Base-by-base conservation (phyloP, 2,113 vertebrate species). In the Panthera leo region DNA sequence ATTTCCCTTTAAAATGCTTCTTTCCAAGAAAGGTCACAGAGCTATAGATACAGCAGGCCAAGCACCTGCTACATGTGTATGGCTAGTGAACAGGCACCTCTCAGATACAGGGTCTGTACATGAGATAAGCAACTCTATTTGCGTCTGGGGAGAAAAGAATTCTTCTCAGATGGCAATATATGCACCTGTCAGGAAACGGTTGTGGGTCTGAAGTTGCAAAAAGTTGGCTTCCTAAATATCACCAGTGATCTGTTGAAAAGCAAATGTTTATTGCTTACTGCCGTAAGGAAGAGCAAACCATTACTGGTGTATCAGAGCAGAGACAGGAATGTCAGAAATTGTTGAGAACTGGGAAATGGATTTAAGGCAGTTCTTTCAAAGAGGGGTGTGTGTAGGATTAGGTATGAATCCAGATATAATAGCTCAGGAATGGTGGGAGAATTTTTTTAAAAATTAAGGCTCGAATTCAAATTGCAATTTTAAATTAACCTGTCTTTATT, bases 401-500 rank as follows among this genome's bases (percentile, higher is more conserved):
- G 25, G 10, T 19, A 36, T 65, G n/a, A 79, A 86, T 53, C 42
- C 53, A 70, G n/a, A 76, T 39, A 79, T 25, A 48, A 34, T 5
- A 25, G 36, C 68, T 36, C 12, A 29, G 78, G 76, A 55, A 63
- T 45, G 31, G 71, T 82, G 29, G 29, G 89, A 2, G 1, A 18
- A 31, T 45, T 9, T 9, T 45, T 45, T 75, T 93, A 65, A 76
- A 51, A 63, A n/a, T 58, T 48, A 70, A 27, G 39, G 25, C 29
- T 95, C 34, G 71, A 51, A 79, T 19, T 90, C 48, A 91, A 97
- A 94, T 85, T 68, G 95, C 95, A 91, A 11, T 96, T 98, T 98
- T 92, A 96, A 97, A 95, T 76, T 48, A 76, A 48, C 25, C 42
- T 48, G 42, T 45, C 73, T 76, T 76, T 76, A 48, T 76, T 42